Base-by-base conservation (phyloP, 2,888 invertebrate genomes). In the Vesta saturnalis region DNA sequence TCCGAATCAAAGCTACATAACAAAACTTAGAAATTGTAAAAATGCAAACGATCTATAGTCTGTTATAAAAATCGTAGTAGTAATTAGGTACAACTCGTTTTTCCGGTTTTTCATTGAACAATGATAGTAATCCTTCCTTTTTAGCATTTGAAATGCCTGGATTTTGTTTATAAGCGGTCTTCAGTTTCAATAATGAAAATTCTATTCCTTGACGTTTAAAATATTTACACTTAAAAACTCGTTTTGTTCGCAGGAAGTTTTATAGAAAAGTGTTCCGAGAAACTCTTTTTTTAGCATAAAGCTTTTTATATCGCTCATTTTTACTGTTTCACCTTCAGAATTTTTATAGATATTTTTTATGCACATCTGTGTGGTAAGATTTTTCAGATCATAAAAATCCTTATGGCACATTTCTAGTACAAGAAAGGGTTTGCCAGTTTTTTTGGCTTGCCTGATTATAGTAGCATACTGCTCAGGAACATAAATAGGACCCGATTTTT, bases 381-480 rank as follows among this genome's bases (percentile, higher is more conserved):
- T 21, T 59, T 59, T 59, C 0, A 59, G n/a, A 39, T 59, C 59
- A 3, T 16, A 46, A 46, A 59, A 14, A 59, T 59, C 59, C 10
- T 15, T 10, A 1, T 35, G 16, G 46, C 18, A 21, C 0, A 59
- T 6, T 57, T 57, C 39, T 8, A 35, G 15, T 8, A 57, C 57
- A 30, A 14, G 0, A 18, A 39, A 60, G 1, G 4, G 49, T 1
- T 22, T 46, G 12, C 47, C 47, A n/a, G 23, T 60, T 23, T 61
- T 61, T 15, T 61, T 61, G 5, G 52, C 30, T 49, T 19, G 19
- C 16, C 18, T 12, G 18, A 61, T 35, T 8, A 61, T n/a, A 1
- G 60, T 5, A 6, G 21, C 49, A n/a, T 47, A 60, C 10, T 60
- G 46, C 1, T 43, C 46, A 1, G 52, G 61, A 15, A 30, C 15